phyloP scores from a whole-genome alignment of 2,113 vertebrate species.

The Peromyscus leucopus region DNA sequence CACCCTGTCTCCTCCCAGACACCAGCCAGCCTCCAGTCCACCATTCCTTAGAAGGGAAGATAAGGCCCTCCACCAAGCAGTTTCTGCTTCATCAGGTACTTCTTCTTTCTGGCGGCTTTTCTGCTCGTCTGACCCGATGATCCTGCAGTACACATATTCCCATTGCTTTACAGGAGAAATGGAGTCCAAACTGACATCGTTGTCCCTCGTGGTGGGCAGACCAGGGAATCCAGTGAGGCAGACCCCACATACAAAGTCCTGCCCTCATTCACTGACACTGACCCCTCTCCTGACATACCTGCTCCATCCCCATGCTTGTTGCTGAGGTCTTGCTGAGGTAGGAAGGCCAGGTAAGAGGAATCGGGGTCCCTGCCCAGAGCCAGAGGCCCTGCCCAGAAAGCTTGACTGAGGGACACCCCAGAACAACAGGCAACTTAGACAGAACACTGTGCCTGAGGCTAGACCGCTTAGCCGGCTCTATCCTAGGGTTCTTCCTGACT shows the following conservation, averaged over 20 bases:
- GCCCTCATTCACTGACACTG: neutral
- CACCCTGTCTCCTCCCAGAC: neutral
- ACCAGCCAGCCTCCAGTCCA: neutral
- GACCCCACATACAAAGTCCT: too few relatives aligned
- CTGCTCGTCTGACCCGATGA: neutral
- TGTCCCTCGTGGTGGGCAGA: neutral
- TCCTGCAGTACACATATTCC: neutral
- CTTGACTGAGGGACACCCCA: neutral
- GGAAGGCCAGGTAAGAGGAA: neutral
- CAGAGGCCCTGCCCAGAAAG: neutral
- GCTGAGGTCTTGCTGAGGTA: neutral
- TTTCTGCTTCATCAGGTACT: neutral
- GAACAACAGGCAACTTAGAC: neutral
- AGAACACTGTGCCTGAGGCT: neutral
- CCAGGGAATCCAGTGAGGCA: neutral
- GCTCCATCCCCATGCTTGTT: neutral
- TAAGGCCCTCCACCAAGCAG: neutral
- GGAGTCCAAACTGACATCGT: rapidly evolving
- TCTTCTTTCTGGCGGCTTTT: neutral
- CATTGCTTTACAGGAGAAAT: neutral
- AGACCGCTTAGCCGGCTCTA: neutral
- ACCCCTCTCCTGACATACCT: neutral
- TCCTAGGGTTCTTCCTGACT: neutral
- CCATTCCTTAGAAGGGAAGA: neutral
- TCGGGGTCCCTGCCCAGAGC: neutral